Evolutionary conservation across 2,888 invertebrate species (phyloP), one percentile per base, ranked within the genome.

Genomic region (Nematopogon swammerdamellus): DNA sequence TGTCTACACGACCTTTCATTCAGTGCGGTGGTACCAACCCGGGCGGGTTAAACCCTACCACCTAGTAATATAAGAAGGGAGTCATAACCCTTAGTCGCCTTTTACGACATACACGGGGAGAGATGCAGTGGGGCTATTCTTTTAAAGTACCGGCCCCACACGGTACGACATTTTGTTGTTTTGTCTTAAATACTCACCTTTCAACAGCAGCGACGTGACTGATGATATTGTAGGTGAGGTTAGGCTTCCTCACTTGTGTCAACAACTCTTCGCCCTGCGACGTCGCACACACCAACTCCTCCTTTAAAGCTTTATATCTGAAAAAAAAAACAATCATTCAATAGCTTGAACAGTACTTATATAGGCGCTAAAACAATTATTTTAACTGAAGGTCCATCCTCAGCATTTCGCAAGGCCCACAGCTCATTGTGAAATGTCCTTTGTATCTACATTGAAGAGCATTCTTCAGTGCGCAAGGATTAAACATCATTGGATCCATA

Each of bases 201-300:
- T 97, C 95, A 56, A 97, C 89, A 53, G 95, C 90, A 58, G 95
- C 90, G 54, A 96, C 92, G 77, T 96, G 96, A 62, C 91, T 90
- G 52, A 89, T 84, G 59, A 83, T 83, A 70, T 85, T 85, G 62
- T 88, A 85, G 54, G 85, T 86, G 56, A 82, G 82, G 62, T 83
- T 83, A 65, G 85, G 85, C 70, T 82, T 84, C 63, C 89, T 84
- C 58, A 91, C 87, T 71, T 85, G 87, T 57, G 86, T 83, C 58
- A 97, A 81, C 58, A 97, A 80, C 53, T 88, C 85, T 71, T 95
- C 93, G 48, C 97, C 97, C 67, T 95, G 93, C 64, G 88, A 85
- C 14, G 92, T 91, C 44, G 95, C 93, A 56, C 88, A 86, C 57
- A 90, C 76, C 58, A 97, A 87, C 72, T 96, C 95, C 61, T 89